Base-by-base conservation (phyloP, 2,888 invertebrate genomes). In the Beris morrisii region DNA sequence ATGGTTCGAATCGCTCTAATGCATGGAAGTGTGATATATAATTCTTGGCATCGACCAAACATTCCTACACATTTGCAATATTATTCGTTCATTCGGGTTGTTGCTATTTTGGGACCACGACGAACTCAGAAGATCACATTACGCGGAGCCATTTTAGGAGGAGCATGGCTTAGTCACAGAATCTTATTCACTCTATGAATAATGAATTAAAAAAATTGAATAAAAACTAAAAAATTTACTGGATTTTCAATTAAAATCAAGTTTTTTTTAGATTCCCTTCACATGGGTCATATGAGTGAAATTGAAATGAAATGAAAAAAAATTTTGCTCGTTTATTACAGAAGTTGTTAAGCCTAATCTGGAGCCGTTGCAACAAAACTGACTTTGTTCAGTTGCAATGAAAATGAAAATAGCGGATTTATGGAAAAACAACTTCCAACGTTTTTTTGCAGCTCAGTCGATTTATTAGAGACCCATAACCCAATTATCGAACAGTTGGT, bases 121-220 rank as follows among this genome's bases (percentile, higher is more conserved):
- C 67, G 66, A 71, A 69, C 63, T 69, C 53, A 77, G 77, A 76
- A 77, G 84, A 86, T 86, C 86, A 83, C 84, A 80, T 86, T 86
- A 84, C 86, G 81, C 77, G 82, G 82, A 78, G 79, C 86, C 86
- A 85, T 86, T 86, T 86, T 85, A 83, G 85, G 85, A 84, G 83
- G 83, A 84, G 81, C 83, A 83, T 28, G 5, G 59, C 59, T 65
- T 67, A 68, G 65, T 71, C 64, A 64, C 13, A 54, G 66, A 66
- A 58, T 64, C 82, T 84, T 83, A 83, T 65, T 43, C 78, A 73
- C 73, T 72, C 72, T 73, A 73, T 38, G 38, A 38, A 48, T 22
- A 48, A 28, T 12, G 15, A 52, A 5, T 53, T 3, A 28, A 22
- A 15, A 22, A 3, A 53, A 15, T 15, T 15, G 2, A 15, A 13